Base-by-base conservation (phyloP, 2,113 vertebrate species). In the Motacilla tschutschensis region DNA sequence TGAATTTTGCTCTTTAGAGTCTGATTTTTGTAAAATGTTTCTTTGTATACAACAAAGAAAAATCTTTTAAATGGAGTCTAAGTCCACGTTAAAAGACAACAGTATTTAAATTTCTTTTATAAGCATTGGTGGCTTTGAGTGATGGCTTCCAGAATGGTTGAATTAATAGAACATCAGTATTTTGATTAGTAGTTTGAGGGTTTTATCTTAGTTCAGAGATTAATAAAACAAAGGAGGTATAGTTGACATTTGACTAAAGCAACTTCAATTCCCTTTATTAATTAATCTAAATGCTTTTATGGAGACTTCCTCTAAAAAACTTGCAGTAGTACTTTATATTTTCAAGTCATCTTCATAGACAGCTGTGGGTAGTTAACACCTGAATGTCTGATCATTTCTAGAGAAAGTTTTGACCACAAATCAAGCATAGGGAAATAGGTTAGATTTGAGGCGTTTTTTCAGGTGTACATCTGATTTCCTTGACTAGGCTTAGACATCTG, bases 221-320 rank as follows among this genome's bases (percentile, higher is more conserved):
- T 78, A 89, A 69, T 72, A 89, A 80, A 89, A 87, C 58, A 72
- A 76, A 85, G n/a, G 46, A 76, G 3, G 2, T 54, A 47, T 29
- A 79, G 29, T 25, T 79, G 48, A 55, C 81, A 79, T 43, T 79
- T 83, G 60, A 65, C 51, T 51, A 28, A 79, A 92, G 31, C 8
- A 73, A 87, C 29, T 46, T 73, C 17, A 87, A 80, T 85, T 85
- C 20, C 29, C 41, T 57, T 77, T 64, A 62, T 9, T 69, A 71
- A 87, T 73, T 79, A 84, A 77, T 48, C 12, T 53, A 60, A 75
- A 70, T 44, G 9, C 1, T 69, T 81, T 91, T 38, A 83, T 5
- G 5, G 8, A 17, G 15, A 67, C 9, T 75, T 6, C 25, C 7
- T 59, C 22, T 62, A 25, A 71, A 89, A 62, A 7, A 0, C 13